Conservation (phyloP, 2,797 vertebrate species). For the Gymnoscopelus microlampas region DNA sequence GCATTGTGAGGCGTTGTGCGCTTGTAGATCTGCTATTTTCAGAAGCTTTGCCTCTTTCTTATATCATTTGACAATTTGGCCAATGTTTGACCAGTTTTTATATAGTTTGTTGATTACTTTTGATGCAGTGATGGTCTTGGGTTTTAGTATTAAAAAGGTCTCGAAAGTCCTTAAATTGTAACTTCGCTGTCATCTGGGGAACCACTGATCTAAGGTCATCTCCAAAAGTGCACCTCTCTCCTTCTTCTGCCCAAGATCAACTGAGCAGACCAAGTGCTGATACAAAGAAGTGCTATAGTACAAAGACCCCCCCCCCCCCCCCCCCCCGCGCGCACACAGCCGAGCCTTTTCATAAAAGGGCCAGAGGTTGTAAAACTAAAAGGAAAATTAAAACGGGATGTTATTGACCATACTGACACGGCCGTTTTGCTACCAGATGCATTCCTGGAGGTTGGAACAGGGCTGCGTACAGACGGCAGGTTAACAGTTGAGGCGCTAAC, state of each 20-base stretch:
- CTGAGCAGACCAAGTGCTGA: constrained; percentile 61
- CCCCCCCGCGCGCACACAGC: constrained; percentile 12
- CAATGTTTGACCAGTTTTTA: too few species aligned
- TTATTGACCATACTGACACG: background rate
- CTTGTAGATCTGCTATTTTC: too few species aligned
- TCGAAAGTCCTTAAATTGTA: too few species aligned
- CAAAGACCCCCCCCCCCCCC: background rate
- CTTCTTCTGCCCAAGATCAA: constrained; percentile 67
- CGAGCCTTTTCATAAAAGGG: constrained; percentile 66
- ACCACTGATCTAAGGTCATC: too few species aligned
- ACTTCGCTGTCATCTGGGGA: too few species aligned
- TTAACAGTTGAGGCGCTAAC: constrained; percentile 19
- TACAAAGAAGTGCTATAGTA: constrained; percentile 69
- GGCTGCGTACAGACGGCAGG: constrained; percentile 28
- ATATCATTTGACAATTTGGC: too few species aligned
- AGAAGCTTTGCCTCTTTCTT: too few species aligned
- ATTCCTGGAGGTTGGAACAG: background rate
- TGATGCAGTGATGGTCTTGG: too few species aligned
- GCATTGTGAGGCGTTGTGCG: too few species aligned
- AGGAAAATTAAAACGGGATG: constrained; percentile 43
- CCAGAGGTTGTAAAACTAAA: constrained; percentile 63
- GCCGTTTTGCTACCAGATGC: background rate
- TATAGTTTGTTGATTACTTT: too few species aligned
- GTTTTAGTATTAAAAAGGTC: too few species aligned
- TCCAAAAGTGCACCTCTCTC: constrained; percentile 62